Evolutionary conservation across 2,888 invertebrate genomes (phyloP).

Genomic region (Endotricha flammealis): DNA sequence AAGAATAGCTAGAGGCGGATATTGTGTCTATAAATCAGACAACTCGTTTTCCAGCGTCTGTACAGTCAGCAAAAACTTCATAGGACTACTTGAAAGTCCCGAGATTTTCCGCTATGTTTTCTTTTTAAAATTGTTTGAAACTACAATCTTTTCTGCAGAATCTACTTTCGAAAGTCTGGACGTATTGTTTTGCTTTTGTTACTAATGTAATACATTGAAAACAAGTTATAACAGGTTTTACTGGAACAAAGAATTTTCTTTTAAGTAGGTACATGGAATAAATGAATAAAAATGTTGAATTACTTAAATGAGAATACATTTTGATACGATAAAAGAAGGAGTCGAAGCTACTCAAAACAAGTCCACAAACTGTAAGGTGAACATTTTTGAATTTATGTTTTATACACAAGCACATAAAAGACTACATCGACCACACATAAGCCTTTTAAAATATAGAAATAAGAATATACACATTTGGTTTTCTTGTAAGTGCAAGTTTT

Average conservation of each 20-base stretch:
- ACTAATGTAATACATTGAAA: slow-evolving; percentile 7
- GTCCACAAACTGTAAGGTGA: too few relatives aligned
- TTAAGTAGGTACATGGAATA: too few relatives aligned
- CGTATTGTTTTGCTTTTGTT: slow-evolving; percentile 9
- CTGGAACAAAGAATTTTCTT: neutral
- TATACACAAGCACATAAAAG: too few relatives aligned
- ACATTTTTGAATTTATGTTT: too few relatives aligned
- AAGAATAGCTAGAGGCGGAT: slow-evolving; percentile 2
- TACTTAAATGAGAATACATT: too few relatives aligned
- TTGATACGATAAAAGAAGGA: too few relatives aligned
- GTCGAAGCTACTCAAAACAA: too few relatives aligned
- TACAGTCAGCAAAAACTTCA: slow-evolving; percentile 20
- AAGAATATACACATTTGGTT: too few relatives aligned
- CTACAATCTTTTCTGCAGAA: slow-evolving; percentile 21
- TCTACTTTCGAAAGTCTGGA: slow-evolving; percentile 20
- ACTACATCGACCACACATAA: too few relatives aligned
- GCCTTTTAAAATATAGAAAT: too few relatives aligned
- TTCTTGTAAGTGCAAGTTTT: too few relatives aligned
- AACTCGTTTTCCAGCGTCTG: slow-evolving; percentile 11
- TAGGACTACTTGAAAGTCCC: slow-evolving; percentile 17
- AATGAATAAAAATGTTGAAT: too few relatives aligned
- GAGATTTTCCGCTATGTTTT: slow-evolving; percentile 24
- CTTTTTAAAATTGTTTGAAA: slow-evolving; percentile 22
- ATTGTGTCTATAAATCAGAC: slow-evolving; percentile 10
- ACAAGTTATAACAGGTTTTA: slow-evolving; percentile 1